These are phyloP conservation scores for Paradoxurus hermaphroditus DNA, from an alignment of 2,113 vertebrate species.

Conservation along the genomic window DNA sequence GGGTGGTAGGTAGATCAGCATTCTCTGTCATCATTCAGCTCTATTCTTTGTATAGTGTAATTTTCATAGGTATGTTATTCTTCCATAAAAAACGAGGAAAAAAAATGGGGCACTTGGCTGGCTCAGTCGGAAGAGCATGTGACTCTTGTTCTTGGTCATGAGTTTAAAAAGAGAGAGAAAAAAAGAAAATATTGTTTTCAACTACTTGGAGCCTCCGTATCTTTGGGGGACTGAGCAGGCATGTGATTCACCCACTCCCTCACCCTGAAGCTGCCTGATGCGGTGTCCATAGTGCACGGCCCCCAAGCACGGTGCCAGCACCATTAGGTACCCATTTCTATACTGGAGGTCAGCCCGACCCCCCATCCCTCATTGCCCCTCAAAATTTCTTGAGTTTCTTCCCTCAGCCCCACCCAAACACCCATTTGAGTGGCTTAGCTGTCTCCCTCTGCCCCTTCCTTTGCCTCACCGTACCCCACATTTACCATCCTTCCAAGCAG, in stretches of 20 bases:
- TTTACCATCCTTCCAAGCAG: not conserved
- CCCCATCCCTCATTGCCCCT: no score
- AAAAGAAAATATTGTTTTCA: not conserved
- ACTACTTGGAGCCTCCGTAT: not conserved
- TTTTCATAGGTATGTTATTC: not conserved
- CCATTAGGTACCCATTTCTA: not conserved
- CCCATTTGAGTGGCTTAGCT: not conserved
- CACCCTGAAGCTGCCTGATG: not conserved
- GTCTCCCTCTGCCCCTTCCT: not conserved
- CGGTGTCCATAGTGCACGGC: no score
- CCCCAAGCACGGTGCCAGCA: not conserved
- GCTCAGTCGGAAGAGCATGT: no score
- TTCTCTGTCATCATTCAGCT: not conserved
- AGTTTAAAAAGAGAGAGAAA: no score
- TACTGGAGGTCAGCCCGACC: not conserved
- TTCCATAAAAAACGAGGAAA: not conserved
- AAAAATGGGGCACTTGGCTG: no score
- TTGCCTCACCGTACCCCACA: not conserved
- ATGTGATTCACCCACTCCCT: not conserved
- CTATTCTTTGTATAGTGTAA: not conserved
- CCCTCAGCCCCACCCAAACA: not conserved
- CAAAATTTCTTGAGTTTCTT: not conserved
- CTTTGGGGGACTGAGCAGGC: not conserved
- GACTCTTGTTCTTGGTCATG: no score
- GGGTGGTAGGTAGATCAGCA: not conserved